Conservation (phyloP, 23 tunicate genomes). For the Aplidium turbinatum region DNA sequence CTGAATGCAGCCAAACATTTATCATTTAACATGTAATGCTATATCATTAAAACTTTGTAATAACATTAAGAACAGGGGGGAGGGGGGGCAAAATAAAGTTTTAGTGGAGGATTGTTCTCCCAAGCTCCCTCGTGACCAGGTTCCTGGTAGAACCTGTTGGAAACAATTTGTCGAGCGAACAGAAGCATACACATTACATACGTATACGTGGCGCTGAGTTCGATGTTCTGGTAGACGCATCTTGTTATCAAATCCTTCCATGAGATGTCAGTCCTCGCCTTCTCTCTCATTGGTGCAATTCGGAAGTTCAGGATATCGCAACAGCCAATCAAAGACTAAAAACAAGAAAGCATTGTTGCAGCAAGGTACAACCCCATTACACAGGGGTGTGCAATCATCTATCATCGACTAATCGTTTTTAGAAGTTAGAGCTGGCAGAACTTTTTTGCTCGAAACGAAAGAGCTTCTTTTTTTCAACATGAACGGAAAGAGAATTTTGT, state of each 20-base stretch:
- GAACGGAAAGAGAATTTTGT: not conserved
- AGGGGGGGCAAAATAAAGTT: not conserved
- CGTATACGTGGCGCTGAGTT: conserved; percentile 55
- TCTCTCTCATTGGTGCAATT: conserved; percentile 35
- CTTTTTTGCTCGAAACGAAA: not conserved
- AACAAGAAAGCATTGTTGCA: not conserved
- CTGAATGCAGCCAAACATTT: too few species aligned
- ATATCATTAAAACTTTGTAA: not conserved
- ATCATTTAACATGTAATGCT: not conserved
- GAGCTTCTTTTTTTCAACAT: not conserved
- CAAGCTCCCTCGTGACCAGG: too few species aligned
- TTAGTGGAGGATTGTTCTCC: not conserved
- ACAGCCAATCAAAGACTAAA: conserved; percentile 36
- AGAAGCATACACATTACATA: conserved; percentile 15
- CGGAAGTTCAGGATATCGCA: conserved; percentile 69
- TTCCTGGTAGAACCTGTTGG: too few species aligned
- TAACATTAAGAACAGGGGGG: not conserved
- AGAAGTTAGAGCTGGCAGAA: not conserved
- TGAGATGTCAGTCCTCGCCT: conserved; percentile 30
- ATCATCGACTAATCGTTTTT: not conserved
- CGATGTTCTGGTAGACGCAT: conserved; percentile 40
- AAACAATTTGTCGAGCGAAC: too few species aligned
- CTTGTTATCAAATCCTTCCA: conserved; percentile 53
- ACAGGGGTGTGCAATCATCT: not conserved
- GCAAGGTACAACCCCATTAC: not conserved